Evolutionary conservation across 2,113 vertebrate species (phyloP).

Genomic region (Vulpes lagopus): DNA sequence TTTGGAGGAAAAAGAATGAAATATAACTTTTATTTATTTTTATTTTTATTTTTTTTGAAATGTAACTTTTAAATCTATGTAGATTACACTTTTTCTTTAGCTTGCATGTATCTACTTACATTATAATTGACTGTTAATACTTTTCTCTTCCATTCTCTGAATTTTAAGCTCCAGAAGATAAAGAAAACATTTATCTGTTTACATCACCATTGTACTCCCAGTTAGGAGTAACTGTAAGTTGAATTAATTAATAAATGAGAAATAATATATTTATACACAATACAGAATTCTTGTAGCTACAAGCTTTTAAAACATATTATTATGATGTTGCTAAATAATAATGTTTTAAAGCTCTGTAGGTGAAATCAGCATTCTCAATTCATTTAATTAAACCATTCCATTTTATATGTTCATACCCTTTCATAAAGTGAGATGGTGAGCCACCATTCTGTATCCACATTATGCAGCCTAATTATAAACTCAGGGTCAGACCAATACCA

Average conservation of each 20-base stretch:
- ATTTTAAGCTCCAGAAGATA: not conserved
- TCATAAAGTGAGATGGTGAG: constrained; percentile 55
- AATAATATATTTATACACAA: not conserved
- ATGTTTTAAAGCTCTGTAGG: constrained; percentile 42
- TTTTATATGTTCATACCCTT: constrained; percentile 55
- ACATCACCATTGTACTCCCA: not conserved
- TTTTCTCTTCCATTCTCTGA: constrained; percentile 2
- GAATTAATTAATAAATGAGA: constrained; percentile 42
- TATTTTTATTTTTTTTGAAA: not conserved
- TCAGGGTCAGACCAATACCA: constrained; percentile 53
- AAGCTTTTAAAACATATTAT: constrained; percentile 30
- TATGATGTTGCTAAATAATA: constrained; percentile 58
- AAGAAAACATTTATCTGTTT: not conserved
- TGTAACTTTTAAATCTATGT: constrained; percentile 44
- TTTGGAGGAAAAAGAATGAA: constrained; percentile 30
- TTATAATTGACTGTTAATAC: not conserved
- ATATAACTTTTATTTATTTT: not conserved
- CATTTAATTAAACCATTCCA: constrained; percentile 60
- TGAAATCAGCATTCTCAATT: constrained; percentile 33
- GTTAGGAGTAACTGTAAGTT: constrained; percentile 8
- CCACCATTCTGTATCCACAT: constrained; percentile 60
- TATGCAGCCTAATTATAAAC: constrained; percentile 74
- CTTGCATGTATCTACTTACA: not conserved
- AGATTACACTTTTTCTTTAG: constrained; percentile 29
- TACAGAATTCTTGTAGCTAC: not conserved